Evolutionary conservation across 2,113 vertebrate species (phyloP), one percentile per base, ranked within the genome.

Genomic region (Onychostoma macrolepis): DNA sequence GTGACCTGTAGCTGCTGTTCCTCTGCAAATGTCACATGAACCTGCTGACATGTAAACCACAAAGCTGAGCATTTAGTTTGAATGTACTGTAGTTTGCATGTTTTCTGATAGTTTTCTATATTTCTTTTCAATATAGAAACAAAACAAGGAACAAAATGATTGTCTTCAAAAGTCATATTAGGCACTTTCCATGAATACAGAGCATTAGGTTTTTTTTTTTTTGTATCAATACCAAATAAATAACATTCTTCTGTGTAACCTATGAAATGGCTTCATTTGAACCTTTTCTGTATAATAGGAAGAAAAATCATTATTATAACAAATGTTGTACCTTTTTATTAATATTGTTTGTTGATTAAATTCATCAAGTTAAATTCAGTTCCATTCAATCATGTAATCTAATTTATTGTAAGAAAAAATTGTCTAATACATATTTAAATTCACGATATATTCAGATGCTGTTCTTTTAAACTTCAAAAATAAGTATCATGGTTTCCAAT

Each of bases 21-120:
- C 30, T 26, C 58, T 78, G 45, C 48, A 87, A 83, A 87, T 87
- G 86, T 76, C 86, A 83, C 58, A 50, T 50, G 38, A 26, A 33
- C 79, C 71, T 69, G 79, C 79, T 80, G 53, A 61, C 78, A 86
- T 87, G 72, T 48, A 56, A 50, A 67, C 12, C 45, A 28, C 11
- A 38, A 11, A 83, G n/a, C 63, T 13, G 38, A 83, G 43, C 17
- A 28, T 33, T 48, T 33, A 21, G 61, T 9, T 80, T 33, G 19
- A 61, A 33, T 78, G 48, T 12, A 13, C 45, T 45, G 3, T 28
- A 78, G 28, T 50, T 53, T 78, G 78, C 10, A 2, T 80, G 17
- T 33, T 78, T 76, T 48, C 15, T 17, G 33, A 72, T 36, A 1
- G 45, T 76, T 45, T 45, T 3, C n/a, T n/a, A n/a, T 11, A 76